Base-by-base conservation (phyloP, 2,888 invertebrate species). In the Drosophila buzzatii region DNA sequence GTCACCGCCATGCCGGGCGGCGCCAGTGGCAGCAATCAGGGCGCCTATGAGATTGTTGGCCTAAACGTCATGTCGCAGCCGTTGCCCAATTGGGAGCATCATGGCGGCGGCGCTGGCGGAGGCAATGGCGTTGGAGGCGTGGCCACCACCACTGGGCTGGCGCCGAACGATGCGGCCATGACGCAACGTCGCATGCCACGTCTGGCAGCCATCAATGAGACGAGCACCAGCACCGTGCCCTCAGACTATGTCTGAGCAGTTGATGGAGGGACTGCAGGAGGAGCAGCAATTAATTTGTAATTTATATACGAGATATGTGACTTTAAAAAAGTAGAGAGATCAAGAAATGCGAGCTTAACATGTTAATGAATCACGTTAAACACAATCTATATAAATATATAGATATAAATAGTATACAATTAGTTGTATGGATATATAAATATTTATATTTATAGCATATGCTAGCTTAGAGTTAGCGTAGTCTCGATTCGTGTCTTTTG, bases 41-140 rank as follows among this genome's bases (percentile, higher is more conserved):
- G 95, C 66, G 94, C 95, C 47, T 95, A 95, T 85, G 95, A 95
- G 91, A 94, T 95, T 23, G 95, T 95, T 16, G 95, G 95, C 18
- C 91, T 94, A 52, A 93, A 94, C 51, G 93, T 94, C 53, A 92
- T 94, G 92, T 94, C 94, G 8, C 92, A 93, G 68, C 94, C 94
- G 6, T 68, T 93, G 67, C 92, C 92, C 61, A 92, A 93, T 79
- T 93, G 93, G 93, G 93, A 93, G 66, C 82, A 89, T 68, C 83
- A 86, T 59, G 91, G 49, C 1, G 87, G 89, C 51, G 90, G 89
- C n/a, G 89, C 86, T 69, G 91, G 86, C 69, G 81, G 58, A 1
- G 70, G 51, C 6, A 60, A 56, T 8, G 59, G 55, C 9, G 63
- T 53, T 7, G 77, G 73, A 1, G 70, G 81, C 31, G 65, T 68